Conservation (phyloP, 2,888 invertebrate genomes). For the Synanthedon formicaeformis region DNA sequence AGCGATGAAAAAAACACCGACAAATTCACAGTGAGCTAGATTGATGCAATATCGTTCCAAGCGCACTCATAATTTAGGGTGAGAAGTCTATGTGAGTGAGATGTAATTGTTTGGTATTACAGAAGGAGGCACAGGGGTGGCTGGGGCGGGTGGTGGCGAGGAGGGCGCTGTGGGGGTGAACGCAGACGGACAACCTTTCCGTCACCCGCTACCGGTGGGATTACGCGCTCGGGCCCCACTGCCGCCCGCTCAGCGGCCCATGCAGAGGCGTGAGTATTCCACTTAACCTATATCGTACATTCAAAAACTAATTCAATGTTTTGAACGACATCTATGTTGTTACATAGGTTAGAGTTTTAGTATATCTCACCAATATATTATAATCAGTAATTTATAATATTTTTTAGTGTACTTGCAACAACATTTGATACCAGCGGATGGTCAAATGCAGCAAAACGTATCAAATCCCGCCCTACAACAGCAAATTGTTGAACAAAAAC, state of each 20-base stretch:
- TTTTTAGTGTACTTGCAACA: slow-evolving; percentile 25
- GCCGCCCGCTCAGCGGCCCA: slow-evolving; percentile 25
- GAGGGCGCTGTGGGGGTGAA: slow-evolving; percentile 22
- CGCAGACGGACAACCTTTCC: slow-evolving; percentile 72
- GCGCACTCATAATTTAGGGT: too few species aligned
- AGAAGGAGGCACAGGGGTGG: not conserved
- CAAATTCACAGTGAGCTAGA: too few species aligned
- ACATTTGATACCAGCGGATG: slow-evolving; percentile 38
- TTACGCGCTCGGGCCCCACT: slow-evolving; percentile 41
- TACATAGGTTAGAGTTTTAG: not conserved
- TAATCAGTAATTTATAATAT: too few species aligned
- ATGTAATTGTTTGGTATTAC: too few species aligned
- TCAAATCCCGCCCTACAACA: slow-evolving; percentile 29
- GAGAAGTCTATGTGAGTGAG: too few species aligned
- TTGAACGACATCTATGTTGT: not conserved
- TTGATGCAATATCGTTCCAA: too few species aligned
- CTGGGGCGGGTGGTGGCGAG: slow-evolving; percentile 12
- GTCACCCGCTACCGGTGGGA: slow-evolving; percentile 75
- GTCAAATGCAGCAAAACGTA: slow-evolving; percentile 40
- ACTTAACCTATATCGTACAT: not conserved
- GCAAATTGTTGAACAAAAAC: slow-evolving; percentile 48
- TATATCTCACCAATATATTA: too few species aligned
- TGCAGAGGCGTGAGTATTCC: slow-evolving; percentile 13
- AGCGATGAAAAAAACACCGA: too few species aligned
- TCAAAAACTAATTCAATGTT: not conserved